These are phyloP conservation scores for Neosalanx taihuensis DNA, from an alignment of 2,797 vertebrate species.

Conservation along the genomic window DNA sequence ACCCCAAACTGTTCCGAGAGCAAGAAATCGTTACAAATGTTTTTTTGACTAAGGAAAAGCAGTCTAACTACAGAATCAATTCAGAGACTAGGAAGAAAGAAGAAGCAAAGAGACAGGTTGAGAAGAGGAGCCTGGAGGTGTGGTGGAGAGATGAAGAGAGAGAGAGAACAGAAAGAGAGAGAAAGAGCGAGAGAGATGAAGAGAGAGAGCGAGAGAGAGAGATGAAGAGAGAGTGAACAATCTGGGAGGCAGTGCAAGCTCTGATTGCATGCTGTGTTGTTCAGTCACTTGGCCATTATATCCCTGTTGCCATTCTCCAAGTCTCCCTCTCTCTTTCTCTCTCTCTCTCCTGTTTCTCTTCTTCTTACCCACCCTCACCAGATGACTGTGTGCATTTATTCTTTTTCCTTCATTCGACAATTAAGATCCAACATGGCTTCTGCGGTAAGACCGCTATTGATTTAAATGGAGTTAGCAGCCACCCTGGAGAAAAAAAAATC, in stretches of 20 bases:
- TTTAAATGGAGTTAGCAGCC: neutral
- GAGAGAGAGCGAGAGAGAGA: slow-evolving; percentile 2
- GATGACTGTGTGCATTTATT: neutral
- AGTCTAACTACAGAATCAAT: neutral
- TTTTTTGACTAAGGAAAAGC: slow-evolving; percentile 1
- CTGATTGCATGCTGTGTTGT: slow-evolving; percentile 19
- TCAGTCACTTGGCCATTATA: slow-evolving; percentile 3
- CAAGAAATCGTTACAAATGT: neutral
- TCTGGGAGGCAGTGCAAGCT: neutral
- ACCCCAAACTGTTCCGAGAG: neutral
- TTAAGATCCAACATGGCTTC: neutral
- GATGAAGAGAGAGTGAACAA: slow-evolving; percentile 31
- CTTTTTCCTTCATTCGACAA: neutral
- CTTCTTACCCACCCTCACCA: neutral
- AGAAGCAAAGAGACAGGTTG: neutral
- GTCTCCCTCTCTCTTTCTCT: neutral
- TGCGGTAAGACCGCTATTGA: neutral
- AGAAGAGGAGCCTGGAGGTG: neutral
- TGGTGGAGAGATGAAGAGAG: slow-evolving; percentile 18
- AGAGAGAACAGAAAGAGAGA: slow-evolving; percentile 37
- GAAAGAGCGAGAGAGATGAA: neutral
- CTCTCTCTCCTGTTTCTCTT: slow-evolving; percentile 15
- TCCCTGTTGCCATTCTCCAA: neutral
- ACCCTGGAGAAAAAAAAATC: neutral
- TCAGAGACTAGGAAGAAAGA: neutral